A percentile compares a stretch with the other conserved stretches of the same genome.
These are phyloP conservation scores for Epirrhoe alternata DNA, from an alignment of 2,888 invertebrate genomes.

Conservation along the genomic window DNA sequence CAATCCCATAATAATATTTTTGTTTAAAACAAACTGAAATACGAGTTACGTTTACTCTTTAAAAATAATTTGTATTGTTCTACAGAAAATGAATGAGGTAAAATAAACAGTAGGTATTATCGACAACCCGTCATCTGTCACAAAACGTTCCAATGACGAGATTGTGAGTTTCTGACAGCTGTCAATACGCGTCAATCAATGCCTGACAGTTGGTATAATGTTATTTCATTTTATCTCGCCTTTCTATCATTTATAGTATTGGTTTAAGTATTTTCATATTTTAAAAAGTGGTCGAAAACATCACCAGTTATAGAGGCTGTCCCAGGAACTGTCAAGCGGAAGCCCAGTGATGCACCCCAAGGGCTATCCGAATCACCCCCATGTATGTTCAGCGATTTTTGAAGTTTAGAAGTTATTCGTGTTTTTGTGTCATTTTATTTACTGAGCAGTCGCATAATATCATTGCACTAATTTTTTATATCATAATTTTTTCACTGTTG, in stretches of 20 bases:
- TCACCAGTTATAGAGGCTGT: too few relatives aligned
- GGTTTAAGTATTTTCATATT: background rate
- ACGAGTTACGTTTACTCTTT: background rate
- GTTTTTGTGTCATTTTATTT: too few relatives aligned
- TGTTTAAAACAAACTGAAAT: background rate
- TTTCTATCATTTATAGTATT: background rate
- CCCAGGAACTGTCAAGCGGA: too few relatives aligned
- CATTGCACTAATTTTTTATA: too few relatives aligned
- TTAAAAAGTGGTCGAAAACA: too few relatives aligned
- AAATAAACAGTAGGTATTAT: background rate
- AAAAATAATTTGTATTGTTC: background rate
- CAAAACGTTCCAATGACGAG: slow-evolving; percentile 9
- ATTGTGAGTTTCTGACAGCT: slow-evolving; percentile 23
- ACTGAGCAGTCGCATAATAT: too few relatives aligned
- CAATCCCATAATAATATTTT: too few relatives aligned
- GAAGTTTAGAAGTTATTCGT: too few relatives aligned
- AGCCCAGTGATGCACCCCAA: too few relatives aligned
- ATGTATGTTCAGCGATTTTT: too few relatives aligned
- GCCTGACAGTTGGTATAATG: slow-evolving; percentile 3
- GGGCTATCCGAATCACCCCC: too few relatives aligned
- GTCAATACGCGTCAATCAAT: slow-evolving; percentile 30
- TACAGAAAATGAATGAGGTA: background rate
- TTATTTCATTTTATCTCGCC: background rate
- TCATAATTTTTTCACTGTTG: too few relatives aligned
- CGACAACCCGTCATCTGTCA: slow-evolving; percentile 7